Evolutionary conservation across 2,113 vertebrate species (phyloP), one percentile per base, ranked within the genome.

Genomic region (Ageneiosus marmoratus): DNA sequence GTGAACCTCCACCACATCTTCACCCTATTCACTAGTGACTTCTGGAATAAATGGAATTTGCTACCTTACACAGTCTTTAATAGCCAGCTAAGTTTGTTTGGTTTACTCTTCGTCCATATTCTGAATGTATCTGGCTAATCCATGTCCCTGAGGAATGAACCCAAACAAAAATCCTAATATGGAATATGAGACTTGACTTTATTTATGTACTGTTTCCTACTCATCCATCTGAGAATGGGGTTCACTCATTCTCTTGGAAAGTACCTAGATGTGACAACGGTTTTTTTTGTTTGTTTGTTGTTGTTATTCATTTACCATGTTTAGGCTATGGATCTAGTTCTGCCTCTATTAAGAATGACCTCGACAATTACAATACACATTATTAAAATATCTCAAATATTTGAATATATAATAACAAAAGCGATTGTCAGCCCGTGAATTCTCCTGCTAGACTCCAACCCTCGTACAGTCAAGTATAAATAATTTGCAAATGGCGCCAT

Each of bases 141-240:
- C 24, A 27, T 16, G 81, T 83, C 62, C 51, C 74, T 15, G 51
- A 24, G 74, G 73, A 69, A 70, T 58, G 51, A 15, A 65, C 50
- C 37, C 34, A 77, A 82, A 60, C 53, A 77, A 46, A 77, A 77
- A 41, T 77, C 74, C 82, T 78, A 83, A 83, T 83, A 83, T 56
- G 82, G 82, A 77, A 77, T 70, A 53, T 65, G 48, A 63, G 46
- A n/a, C 58, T 51, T 37, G 37, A 67, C 20, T 69, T 56, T 73
- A 44, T 79, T n/a, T 76, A 10, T n/a, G 56, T 53, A 77, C 18
- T 16, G 44, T 69, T n/a, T 16, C 16, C 62, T 65, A 67, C 73
- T 83, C 60, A 77, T 83, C 53, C n/a, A 11, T 51, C 50, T 76
- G 32, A 82, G 37, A 75, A 4, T 24, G 44, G 44, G 29, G 32